Percentiles rank a stretch among this genome's conserved stretches.
phyloP scores from a whole-genome alignment of 2,797 vertebrate species.

The Molossus molossus region DNA sequence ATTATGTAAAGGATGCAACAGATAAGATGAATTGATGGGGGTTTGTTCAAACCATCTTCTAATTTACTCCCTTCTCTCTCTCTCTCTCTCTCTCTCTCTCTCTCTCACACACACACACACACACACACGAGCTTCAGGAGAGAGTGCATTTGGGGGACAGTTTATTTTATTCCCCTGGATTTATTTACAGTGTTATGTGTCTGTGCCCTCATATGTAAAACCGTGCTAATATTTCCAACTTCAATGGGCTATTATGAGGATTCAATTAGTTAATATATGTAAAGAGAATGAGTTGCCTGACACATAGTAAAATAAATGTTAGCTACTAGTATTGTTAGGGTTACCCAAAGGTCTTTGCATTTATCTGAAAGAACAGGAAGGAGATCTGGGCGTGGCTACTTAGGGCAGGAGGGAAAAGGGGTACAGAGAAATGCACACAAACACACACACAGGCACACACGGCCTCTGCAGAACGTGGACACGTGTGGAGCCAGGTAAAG shows the following conservation, averaged over 20 bases:
- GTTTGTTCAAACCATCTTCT: neutral
- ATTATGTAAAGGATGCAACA: neutral
- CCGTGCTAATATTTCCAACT: neutral
- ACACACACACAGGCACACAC: neutral
- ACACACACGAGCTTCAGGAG: neutral
- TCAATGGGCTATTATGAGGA: neutral
- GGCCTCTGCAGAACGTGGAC: neutral
- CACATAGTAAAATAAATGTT: neutral
- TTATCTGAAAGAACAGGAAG: neutral
- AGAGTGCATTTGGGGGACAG: neutral
- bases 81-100: neutral
- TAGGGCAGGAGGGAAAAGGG: neutral
- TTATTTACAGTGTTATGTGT: neutral
- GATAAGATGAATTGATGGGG: neutral
- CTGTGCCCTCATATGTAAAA: neutral
- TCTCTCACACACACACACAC: neutral
- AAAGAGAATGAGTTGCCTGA: neutral
- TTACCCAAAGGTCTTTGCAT: neutral
- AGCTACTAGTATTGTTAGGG: neutral
- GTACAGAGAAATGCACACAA: neutral
- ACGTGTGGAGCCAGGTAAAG: neutral
- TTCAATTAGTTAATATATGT: neutral
- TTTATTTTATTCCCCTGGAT: neutral
- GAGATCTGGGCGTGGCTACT: no score
- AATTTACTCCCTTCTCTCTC: neutral